These are phyloP conservation scores for Halocaridina rubra DNA, from an alignment of 2,888 invertebrate species.

Conservation along the genomic window DNA sequence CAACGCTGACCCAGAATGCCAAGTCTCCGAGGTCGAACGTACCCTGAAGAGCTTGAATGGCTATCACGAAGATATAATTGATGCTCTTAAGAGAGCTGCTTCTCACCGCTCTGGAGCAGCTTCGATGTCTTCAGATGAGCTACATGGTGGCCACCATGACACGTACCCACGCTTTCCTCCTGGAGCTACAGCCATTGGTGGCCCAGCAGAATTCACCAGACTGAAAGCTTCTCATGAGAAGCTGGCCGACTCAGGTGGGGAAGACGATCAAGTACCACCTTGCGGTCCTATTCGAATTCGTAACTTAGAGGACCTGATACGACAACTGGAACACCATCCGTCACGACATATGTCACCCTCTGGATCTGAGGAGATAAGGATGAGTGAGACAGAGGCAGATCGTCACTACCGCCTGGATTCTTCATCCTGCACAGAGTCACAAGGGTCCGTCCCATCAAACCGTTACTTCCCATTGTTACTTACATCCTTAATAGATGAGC, in stretches of 20 bases:
- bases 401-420: slow-evolving; percentile 65
- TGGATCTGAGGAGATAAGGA: slow-evolving; percentile 66
- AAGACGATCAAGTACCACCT: slow-evolving; percentile 79
- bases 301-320: slow-evolving; percentile 89
- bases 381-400: slow-evolving; percentile 67
- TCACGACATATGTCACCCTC: slow-evolving; percentile 65
- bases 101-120: slow-evolving; percentile 69
- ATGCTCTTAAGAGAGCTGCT: slow-evolving; percentile 87
- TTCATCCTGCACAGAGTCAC: slow-evolving; percentile 65
- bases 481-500: too few species aligned
- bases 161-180: slow-evolving; percentile 65
- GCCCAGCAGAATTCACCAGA: slow-evolving; percentile 66
- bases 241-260: slow-evolving; percentile 74
- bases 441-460: slow-evolving; percentile 63
- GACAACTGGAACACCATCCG: slow-evolving; percentile 69
- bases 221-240: slow-evolving; percentile 62
- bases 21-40: slow-evolving; percentile 74
- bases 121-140: slow-evolving; percentile 77
- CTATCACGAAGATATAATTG: slow-evolving; percentile 91
- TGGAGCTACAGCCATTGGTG: slow-evolving; percentile 58
- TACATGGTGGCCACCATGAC: slow-evolving; percentile 78
- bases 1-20: slow-evolving; percentile 72
- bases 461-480: background rate
- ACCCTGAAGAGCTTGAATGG: slow-evolving; percentile 90
- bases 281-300: slow-evolving; percentile 87